Conservation (phyloP, 2,888 invertebrate species). For the Alloplasta piceator region DNA sequence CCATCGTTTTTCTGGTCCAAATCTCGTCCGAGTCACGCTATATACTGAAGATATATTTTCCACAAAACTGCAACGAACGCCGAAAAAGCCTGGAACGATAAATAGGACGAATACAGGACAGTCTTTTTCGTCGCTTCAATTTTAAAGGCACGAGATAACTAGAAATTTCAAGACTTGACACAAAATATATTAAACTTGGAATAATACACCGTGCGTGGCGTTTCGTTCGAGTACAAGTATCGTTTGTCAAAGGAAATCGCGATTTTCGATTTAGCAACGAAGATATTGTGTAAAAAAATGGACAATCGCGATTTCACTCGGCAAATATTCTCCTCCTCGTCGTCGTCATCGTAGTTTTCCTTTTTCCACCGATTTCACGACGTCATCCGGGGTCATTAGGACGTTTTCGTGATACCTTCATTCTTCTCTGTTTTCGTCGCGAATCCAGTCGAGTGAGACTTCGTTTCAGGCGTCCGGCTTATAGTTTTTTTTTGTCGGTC, state of each 20-base stretch:
- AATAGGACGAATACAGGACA: conserved; percentile 5
- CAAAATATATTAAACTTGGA: conserved; percentile 82
- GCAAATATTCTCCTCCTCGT: conserved; percentile 24
- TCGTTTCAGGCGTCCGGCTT: conserved; percentile 53
- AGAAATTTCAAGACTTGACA: conserved; percentile 79
- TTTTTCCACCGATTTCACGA: conserved; percentile 50
- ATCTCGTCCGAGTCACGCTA: conserved; percentile 26
- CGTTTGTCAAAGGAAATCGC: conserved; percentile 49
- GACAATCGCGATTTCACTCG: conserved; percentile 38
- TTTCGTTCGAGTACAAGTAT: conserved; percentile 61
- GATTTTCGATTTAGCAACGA: conserved; percentile 35
- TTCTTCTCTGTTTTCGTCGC: conserved; percentile 23
- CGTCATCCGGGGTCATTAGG: conserved; percentile 42
- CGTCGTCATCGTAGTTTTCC: not conserved
- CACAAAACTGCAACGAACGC: not conserved
- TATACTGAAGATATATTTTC: conserved; percentile 18
- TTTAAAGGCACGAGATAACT: conserved; percentile 51
- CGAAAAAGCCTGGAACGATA: not conserved
- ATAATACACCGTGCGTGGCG: conserved; percentile 77
- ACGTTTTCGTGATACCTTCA: conserved; percentile 29
- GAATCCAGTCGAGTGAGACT: conserved; percentile 50
- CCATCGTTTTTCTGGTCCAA: conserved; percentile 51
- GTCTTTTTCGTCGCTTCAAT: conserved; percentile 22
- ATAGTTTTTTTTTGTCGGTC: conserved; percentile 35
- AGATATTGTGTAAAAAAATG: conserved; percentile 18